Base-by-base conservation (phyloP, 2,888 invertebrate species). In the Tenthredo livida region DNA sequence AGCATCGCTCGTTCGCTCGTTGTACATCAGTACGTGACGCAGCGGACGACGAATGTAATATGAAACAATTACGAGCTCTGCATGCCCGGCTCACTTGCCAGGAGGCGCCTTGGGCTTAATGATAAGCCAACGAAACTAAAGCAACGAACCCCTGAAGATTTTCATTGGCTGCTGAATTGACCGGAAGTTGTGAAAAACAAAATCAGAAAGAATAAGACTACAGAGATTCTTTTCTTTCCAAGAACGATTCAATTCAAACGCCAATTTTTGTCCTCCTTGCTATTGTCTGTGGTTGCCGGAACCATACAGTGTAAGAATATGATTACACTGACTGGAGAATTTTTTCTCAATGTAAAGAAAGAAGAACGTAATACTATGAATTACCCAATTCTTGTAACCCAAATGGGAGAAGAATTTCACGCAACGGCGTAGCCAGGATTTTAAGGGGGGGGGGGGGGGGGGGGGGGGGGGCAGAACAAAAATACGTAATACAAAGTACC, bases 11-110 rank as follows among this genome's bases (percentile, higher is more conserved):
- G 77, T 77, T 80, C 58, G 58, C 61, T 80, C 61, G 80, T 61
- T 80, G 29, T 80, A 80, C 61, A 61, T 80, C 80, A 80, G 80
- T 70, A 83, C 83, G 50, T 83, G 83, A 83, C 83, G 83, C 83
- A 58, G 67, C 37, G 54, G 33, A 83, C 70, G 83, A 83, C 70
- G 33, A 83, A 83, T 70, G 83, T 83, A 83, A 83, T 83, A 83
- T 83, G 83, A 83, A 83, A 83, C 83, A 83, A 83, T 83, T 83
- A 83, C 65, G 47, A 70, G 70, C 70, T 29, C 67, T 67, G 7
- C 83, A 83, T 83, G 83, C 47, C 67, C 83, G 67, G 80, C 80
- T 80, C 80, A 80, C 80, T 80, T 80, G 80, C 15, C 21, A 61
- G 21, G 40, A 80, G 80, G 80, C 80, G 80, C 80, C 58, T 77